phyloP scores from a whole-genome alignment of 2,797 vertebrate species.

The Tragelaphus eurycerus region DNA sequence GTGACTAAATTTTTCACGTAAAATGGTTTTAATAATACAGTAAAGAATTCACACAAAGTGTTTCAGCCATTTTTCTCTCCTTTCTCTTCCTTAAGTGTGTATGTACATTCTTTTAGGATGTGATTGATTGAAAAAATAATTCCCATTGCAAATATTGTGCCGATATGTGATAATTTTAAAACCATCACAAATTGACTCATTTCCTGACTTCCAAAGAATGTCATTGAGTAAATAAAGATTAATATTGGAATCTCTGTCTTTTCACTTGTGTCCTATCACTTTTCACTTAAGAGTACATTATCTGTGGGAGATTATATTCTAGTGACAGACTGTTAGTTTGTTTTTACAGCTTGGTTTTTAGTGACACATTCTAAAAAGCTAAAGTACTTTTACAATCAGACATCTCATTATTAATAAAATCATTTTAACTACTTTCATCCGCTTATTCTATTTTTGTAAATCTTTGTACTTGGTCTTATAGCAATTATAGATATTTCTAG shows the following conservation, averaged over 20 bases:
- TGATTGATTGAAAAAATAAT: neutral
- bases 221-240: neutral
- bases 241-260: neutral
- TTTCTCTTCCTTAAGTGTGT: neutral
- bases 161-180: neutral
- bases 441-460: constrained; percentile 28
- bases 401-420: neutral
- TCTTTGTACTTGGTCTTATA: constrained; percentile 28
- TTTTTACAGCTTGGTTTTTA: neutral
- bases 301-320: neutral
- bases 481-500: constrained; percentile 27
- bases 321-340: neutral
- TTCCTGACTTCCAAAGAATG: neutral
- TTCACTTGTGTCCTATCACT: neutral
- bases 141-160: neutral
- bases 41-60: neutral
- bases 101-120: neutral
- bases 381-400: constrained; percentile 51
- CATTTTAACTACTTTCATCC: constrained; percentile 38
- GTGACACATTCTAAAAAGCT: neutral
- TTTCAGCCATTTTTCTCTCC: neutral
- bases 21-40: neutral
- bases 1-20: neutral
- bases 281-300: neutral
- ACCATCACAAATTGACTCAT: neutral